phyloP scores from a whole-genome alignment of 2,797 vertebrate species.

The Emydoidea blandingii region DNA sequence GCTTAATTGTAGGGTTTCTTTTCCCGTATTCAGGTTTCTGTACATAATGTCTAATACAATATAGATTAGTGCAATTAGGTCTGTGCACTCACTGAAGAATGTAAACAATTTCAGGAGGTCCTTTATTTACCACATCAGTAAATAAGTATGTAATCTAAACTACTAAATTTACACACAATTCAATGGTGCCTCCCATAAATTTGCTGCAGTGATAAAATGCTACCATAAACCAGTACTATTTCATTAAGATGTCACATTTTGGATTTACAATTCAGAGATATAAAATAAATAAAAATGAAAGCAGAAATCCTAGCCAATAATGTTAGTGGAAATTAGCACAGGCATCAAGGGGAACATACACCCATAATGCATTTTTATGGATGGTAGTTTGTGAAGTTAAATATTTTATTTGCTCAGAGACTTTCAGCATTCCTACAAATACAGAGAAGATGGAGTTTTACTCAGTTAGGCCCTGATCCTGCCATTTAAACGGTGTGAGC shows the following conservation, averaged over 20 bases:
- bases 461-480: neutral
- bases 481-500: neutral
- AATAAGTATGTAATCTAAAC: neutral
- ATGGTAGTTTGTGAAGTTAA: slow-evolving; percentile 40
- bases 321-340: slow-evolving; percentile 48
- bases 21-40: slow-evolving; percentile 32
- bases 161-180: slow-evolving; percentile 39
- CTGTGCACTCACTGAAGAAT: neutral
- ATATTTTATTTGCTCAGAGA: slow-evolving; percentile 13
- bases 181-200: neutral
- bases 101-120: neutral
- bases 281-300: slow-evolving; percentile 36
- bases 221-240: slow-evolving; percentile 33
- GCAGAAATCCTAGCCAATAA: neutral
- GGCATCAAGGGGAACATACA: slow-evolving; percentile 37
- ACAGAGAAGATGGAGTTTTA: neutral
- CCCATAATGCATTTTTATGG: slow-evolving; percentile 12
- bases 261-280: slow-evolving; percentile 44
- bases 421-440: neutral
- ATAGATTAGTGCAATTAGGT: neutral
- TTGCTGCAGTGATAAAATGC: slow-evolving; percentile 16
- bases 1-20: slow-evolving; percentile 45
- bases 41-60: neutral
- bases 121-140: neutral
- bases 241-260: slow-evolving; percentile 63